Base-by-base conservation (phyloP, 2,888 invertebrate genomes). In the Dromius quadrimaculatus region DNA sequence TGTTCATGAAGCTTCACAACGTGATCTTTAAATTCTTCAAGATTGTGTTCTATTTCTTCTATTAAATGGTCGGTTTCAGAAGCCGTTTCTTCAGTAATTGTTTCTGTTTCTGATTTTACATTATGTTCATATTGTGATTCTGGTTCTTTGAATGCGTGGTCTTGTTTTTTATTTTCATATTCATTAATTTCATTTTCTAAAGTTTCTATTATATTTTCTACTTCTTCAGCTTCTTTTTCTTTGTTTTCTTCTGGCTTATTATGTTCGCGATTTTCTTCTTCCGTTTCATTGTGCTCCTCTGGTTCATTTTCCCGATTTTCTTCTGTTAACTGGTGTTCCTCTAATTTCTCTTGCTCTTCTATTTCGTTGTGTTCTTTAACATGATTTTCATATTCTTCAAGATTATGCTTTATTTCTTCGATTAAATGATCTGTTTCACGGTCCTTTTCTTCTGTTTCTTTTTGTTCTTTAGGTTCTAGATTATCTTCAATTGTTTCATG, bases 81-180 rank as follows among this genome's bases (percentile, higher is more conserved):
- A n/a, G n/a, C n/a, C n/a, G n/a, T n/a, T n/a, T n/a, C n/a, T 1
- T 36, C 20, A 9, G n/a, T n/a, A n/a, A n/a, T n/a, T n/a, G 22
- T n/a, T 41, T 2, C 23, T 1, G 41, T 28, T 57, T 71, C 57
- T 32, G n/a, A n/a, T n/a, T 68, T 15, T 64, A 43, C 45, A 11
- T 20, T 47, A 64, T 32, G 17, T 9, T 71, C 47, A 15, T 20
- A 13, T 5, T 43, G 9, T n/a, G n/a, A n/a, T n/a, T n/a, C n/a
- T n/a, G n/a, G n/a, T n/a, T n/a, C n/a, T n/a, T n/a, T n/a, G n/a
- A n/a, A n/a, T 15, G 17, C 22, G 19, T 64, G 15, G 19, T 20
- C 61, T 11, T 6, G 6, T 32, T 6, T n/a, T n/a, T 32, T 32
- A 8, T n/a, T n/a, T n/a, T n/a, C n/a, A n/a, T n/a, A n/a, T n/a